A percentile compares a stretch with the other conserved stretches of the same genome.
These are phyloP conservation scores for Ictalurus furcatus DNA, from an alignment of 2,113 vertebrate species.

Conservation along the genomic window DNA sequence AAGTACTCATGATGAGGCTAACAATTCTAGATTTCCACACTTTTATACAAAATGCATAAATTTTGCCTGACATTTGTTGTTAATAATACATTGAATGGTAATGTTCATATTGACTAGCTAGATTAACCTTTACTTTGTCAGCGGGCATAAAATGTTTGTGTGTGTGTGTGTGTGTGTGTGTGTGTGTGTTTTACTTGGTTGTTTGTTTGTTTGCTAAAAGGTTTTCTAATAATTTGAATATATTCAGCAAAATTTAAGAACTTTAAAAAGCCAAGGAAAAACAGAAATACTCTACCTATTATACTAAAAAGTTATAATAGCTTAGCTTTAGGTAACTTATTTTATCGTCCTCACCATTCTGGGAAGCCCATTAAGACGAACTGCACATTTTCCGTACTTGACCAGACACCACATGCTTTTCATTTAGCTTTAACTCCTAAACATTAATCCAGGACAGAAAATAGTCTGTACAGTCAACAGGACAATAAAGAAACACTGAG, in stretches of 20 bases:
- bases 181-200: background rate
- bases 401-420: slow-evolving; percentile 55
- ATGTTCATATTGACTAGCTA: background rate
- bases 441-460: slow-evolving; percentile 54
- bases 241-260: background rate
- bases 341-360: slow-evolving; percentile 46
- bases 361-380: slow-evolving; percentile 56
- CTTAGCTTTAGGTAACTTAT: background rate
- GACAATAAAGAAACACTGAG: slow-evolving; percentile 49
- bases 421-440: slow-evolving; percentile 59
- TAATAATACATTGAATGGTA: background rate
- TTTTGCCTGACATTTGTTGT: background rate
- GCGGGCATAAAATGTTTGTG: background rate
- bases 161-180: background rate
- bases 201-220: background rate
- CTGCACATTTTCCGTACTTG: slow-evolving; percentile 52
- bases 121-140: background rate
- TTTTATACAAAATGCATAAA: background rate
- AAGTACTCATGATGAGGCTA: background rate
- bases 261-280: background rate
- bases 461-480: slow-evolving; percentile 32
- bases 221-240: background rate
- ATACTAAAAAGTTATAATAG: background rate
- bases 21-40: background rate
- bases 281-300: background rate